phyloP scores from a whole-genome alignment of 2,888 invertebrate genomes.

The Hypena proboscidalis region DNA sequence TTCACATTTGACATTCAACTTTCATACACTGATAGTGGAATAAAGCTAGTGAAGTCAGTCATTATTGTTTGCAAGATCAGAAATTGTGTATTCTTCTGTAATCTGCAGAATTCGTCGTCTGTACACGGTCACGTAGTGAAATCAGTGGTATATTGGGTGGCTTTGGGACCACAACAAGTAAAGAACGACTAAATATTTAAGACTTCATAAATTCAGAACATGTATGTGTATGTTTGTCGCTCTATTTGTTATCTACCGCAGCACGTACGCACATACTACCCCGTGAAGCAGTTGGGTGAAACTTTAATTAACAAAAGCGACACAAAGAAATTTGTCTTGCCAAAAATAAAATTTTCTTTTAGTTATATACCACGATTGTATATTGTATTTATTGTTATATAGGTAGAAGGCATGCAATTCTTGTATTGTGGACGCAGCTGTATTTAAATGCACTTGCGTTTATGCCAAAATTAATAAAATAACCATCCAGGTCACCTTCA shows the following conservation, averaged over 20 bases:
- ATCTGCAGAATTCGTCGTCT: too few species aligned
- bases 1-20: slow-evolving; percentile 80
- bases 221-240: too few species aligned
- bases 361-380: neutral
- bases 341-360: neutral
- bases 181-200: too few species aligned
- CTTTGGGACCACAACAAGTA: too few species aligned
- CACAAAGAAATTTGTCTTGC: too few species aligned
- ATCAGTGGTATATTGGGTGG: too few species aligned
- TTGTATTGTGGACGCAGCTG: slow-evolving; percentile 22
- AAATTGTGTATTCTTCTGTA: neutral
- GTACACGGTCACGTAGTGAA: too few species aligned
- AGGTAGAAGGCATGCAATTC: slow-evolving; percentile 11
- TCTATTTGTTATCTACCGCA: too few species aligned
- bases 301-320: neutral
- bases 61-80: slow-evolving; percentile 9
- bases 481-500: slow-evolving; percentile 38
- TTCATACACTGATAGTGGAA: slow-evolving; percentile 53
- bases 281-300: too few species aligned
- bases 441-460: slow-evolving; percentile 20
- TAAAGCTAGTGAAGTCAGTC: slow-evolving; percentile 19
- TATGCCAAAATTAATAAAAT: slow-evolving; percentile 41
- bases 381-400: neutral
- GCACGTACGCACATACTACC: too few species aligned
- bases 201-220: too few species aligned